A percentile compares a stretch with the other conserved stretches of the same genome.
phyloP scores from a whole-genome alignment of 2,888 invertebrate species.

The Noctua janthe region DNA sequence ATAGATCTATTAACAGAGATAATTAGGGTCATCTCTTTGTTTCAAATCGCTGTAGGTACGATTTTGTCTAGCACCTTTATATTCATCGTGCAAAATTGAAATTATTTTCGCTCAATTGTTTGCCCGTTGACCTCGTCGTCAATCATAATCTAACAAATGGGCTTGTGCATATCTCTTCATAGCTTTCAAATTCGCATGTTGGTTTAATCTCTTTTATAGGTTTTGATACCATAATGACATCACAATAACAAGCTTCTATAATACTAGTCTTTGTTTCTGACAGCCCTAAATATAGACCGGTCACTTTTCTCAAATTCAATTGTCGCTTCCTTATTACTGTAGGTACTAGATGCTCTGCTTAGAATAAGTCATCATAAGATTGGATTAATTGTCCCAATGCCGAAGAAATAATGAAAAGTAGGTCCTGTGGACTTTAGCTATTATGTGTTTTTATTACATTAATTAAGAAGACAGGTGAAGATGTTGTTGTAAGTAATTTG shows the following conservation, averaged over 20 bases:
- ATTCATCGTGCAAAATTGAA: constrained; percentile 13
- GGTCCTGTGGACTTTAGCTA: constrained; percentile 5
- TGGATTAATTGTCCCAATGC: constrained; percentile 59
- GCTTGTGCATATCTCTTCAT: not conserved
- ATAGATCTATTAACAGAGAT: constrained; percentile 86
- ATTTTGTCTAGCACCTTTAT: constrained; percentile 23
- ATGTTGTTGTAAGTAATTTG: not conserved
- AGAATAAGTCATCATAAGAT: constrained; percentile 58
- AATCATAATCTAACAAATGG: not conserved
- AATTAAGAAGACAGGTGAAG: not conserved
- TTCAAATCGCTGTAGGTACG: constrained; percentile 30
- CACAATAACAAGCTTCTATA: not conserved
- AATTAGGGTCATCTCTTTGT: constrained; percentile 82
- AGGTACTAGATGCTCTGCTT: constrained; percentile 54
- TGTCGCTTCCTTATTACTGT: constrained; percentile 85
- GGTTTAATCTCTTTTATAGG: not conserved
- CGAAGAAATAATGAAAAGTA: constrained; percentile 40
- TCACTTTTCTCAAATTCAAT: constrained; percentile 81
- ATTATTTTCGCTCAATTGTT: constrained; percentile 14
- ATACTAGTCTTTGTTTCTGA: not conserved
- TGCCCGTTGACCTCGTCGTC: not conserved
- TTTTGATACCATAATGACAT: not conserved
- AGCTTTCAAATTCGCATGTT: not conserved
- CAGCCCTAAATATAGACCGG: constrained; percentile 78
- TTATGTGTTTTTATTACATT: not conserved